Evolutionary conservation across 2,888 invertebrate genomes (phyloP), one percentile per base, ranked within the genome.

Genomic region (Busseola fusca): DNA sequence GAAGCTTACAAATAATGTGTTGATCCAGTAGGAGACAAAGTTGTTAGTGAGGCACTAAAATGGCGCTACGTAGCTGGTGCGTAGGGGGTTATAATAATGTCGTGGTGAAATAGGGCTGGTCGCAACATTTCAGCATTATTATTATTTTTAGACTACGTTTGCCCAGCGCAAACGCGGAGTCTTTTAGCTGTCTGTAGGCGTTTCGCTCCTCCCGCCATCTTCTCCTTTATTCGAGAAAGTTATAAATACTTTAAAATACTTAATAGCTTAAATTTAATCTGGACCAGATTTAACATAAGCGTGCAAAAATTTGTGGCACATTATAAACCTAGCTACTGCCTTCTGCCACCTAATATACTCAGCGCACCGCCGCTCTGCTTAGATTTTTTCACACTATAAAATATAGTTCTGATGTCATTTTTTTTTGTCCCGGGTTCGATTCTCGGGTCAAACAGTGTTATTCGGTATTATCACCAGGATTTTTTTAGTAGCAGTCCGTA

Each of bases 1-100:
- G 59, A 71, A 78, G 74, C 62, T 81, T 79, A 74, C 81, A 82
- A 78, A 81, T 72, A 66, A 79, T 69, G 77, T 82, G 84, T 81
- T 82, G 84, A 85, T 83, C 84, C 76, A 71, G 72, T 72, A 56
- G 48, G 71, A 76, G 75, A 71, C 69, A 71, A 77, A 72, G 74
- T 78, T 74, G 75, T 77, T 76, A 77, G 70, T 60, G 71, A 0
- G 48, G 37, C 30, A 60, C 66, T 84, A 82, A 80, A 64, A 80
- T 82, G 76, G 42, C 42, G 79, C 67, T 64, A 42, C 3, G 12
- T 45, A 3, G 2, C 14, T 14, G 34, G 18, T 42, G 50, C 1
- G 27, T 42, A 42, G 14, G 40, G 7, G 40, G 14, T 21, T 34
- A 30, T 63, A 30, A 64, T 34, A n/a, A 50, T 25, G 14, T 45